Evolutionary conservation across 1,140 invertebrate genomes (phyloP).

Genomic region (Elymnias hypermnestra): DNA sequence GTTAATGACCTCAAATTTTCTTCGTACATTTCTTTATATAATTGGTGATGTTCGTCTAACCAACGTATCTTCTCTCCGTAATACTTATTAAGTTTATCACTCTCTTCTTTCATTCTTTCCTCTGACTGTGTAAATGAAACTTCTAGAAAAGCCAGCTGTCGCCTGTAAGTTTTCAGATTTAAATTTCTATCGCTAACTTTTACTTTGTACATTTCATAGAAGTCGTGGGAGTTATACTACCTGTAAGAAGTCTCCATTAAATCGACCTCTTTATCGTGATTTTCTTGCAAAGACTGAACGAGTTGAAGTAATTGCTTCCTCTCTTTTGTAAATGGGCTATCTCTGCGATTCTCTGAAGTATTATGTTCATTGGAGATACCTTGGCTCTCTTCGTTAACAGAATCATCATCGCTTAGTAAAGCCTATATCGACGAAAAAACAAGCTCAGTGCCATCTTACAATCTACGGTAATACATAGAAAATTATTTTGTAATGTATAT

Average conservation of each 20-base stretch:
- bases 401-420: conserved; percentile 37
- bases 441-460: no score
- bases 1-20: conserved; percentile 45
- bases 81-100: conserved; percentile 59
- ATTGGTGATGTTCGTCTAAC: conserved; percentile 61
- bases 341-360: conserved; percentile 22
- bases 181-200: not conserved
- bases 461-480: no score
- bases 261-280: conserved; percentile 72
- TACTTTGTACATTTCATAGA: no score
- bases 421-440: no score
- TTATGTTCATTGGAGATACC: conserved; percentile 19
- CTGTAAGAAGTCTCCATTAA: conserved; percentile 72
- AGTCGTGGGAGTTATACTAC: no score
- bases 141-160: conserved; percentile 63
- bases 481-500: no score
- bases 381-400: conserved; percentile 22
- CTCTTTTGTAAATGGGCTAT: conserved; percentile 49
- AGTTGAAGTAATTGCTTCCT: conserved; percentile 63
- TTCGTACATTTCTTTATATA: conserved; percentile 54
- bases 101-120: conserved; percentile 69
- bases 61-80: conserved; percentile 64
- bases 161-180: conserved; percentile 26
- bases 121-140: conserved; percentile 59
- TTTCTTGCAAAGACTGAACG: conserved; percentile 64